Evolutionary conservation across 1,140 invertebrate species (phyloP).

Genomic region (Nymphalis io): DNA sequence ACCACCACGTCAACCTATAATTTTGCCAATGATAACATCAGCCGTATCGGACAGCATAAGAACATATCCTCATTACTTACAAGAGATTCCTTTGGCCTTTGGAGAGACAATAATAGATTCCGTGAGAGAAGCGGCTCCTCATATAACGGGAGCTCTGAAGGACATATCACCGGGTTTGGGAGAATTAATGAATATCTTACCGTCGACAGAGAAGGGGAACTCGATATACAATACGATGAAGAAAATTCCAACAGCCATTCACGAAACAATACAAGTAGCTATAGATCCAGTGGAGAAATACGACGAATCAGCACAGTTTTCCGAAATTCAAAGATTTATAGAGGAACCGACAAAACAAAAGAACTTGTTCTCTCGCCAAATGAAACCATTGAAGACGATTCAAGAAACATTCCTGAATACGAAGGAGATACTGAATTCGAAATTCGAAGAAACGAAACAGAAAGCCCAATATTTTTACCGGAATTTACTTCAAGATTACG

Average conservation of each 20-base stretch:
- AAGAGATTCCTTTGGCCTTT: slow-evolving; percentile 73
- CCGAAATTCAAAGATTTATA: slow-evolving; percentile 41
- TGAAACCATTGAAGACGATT: slow-evolving; percentile 49
- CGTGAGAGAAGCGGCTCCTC: slow-evolving; percentile 69
- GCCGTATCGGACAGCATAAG: slow-evolving; percentile 70
- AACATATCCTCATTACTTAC: slow-evolving; percentile 72
- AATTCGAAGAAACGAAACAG: slow-evolving; percentile 65
- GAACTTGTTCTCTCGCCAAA: slow-evolving; percentile 37
- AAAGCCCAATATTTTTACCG: slow-evolving; percentile 63
- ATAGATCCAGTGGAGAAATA: slow-evolving; percentile 50
- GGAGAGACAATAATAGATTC: slow-evolving; percentile 73
- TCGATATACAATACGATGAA: slow-evolving; percentile 65
- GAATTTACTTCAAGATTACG: slow-evolving; percentile 65
- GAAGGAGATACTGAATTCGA: slow-evolving; percentile 63
- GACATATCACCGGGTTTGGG: slow-evolving; percentile 72
- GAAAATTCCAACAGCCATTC: slow-evolving; percentile 63
- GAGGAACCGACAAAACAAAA: slow-evolving; percentile 42
- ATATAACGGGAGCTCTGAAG: slow-evolving; percentile 67
- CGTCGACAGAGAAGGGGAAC: slow-evolving; percentile 50
- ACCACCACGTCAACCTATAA: slow-evolving; percentile 62
- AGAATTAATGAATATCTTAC: slow-evolving; percentile 70
- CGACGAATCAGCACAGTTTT: slow-evolving; percentile 40
- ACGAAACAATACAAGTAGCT: slow-evolving; percentile 68
- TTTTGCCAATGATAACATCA: slow-evolving; percentile 68
- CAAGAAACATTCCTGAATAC: slow-evolving; percentile 55